Evolutionary conservation across 2,797 vertebrate genomes (phyloP), one percentile per base, ranked within the genome.

Genomic region (Melanotaenia parkinsoni): DNA sequence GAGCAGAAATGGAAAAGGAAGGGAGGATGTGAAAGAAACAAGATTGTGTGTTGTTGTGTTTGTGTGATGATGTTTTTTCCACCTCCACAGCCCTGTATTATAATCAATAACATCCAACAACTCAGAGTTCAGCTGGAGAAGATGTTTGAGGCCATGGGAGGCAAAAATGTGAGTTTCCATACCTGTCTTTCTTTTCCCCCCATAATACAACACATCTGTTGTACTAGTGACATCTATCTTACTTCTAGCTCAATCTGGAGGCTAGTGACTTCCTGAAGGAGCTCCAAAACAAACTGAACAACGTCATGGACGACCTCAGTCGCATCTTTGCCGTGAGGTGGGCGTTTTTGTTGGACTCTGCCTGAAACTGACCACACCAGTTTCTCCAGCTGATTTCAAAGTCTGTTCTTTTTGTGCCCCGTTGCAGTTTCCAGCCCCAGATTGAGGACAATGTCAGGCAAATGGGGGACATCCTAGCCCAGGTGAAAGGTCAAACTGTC

Each of bases 111-210:
- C 90, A 99, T 98, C 65, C 97, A 99, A 90, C 97, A 99, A 88
- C 95, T 99, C 26, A 93, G 97, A 0, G 97, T 99, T 51, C 97
- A 99, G 89, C 88, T 99, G 7, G 97, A 99, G 93, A 99, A 98
- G 94, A 99, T 99, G 97, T 99, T 99, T 57, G 97, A 99, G 88
- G 97, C 97, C 80, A 99, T 99, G 97, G 97, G 97, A 80, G 97
- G 97, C 30, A 98, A 97, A 93, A 94, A 96, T 33, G 97, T 98
- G 75, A 72, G 96, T 94, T 69, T 83, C 54, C 61, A 58, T 32
- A 26, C 10, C 18, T 5, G 18, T 40, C 33, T 30, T 47, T 53
- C 47, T 62, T 20, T 5, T 38, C n/a, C 71, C 40, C 14, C 3
- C 11, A n/a, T 16, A 3, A 12, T 1, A 2, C 18, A 13, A 72